phyloP scores from a whole-genome alignment of 2,113 vertebrate species.

The Pipa parva region DNA sequence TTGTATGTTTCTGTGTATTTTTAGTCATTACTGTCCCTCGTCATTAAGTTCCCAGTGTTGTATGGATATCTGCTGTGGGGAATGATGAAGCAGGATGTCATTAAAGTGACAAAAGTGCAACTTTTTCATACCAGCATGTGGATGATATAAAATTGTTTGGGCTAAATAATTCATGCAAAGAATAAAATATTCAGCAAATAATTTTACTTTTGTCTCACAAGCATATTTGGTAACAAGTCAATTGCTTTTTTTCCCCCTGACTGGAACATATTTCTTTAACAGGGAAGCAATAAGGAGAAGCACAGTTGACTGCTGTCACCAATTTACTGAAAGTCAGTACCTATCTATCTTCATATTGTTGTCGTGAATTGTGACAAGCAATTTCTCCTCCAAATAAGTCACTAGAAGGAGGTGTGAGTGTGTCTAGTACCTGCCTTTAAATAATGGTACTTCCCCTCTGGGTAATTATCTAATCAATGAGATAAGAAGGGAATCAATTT shows the following conservation, averaged over 20 bases:
- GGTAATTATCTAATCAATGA: neutral
- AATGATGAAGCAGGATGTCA: too few species aligned
- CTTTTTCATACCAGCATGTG: too few species aligned
- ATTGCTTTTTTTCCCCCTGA: neutral
- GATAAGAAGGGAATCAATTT: slow-evolving; percentile 3
- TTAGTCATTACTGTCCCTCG: too few species aligned
- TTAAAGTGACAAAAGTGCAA: too few species aligned
- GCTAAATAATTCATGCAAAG: too few species aligned
- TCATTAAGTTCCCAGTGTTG: too few species aligned
- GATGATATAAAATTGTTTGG: too few species aligned
- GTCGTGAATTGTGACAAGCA: slow-evolving; percentile 2
- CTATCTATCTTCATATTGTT: slow-evolving; percentile 9
- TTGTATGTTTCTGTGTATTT: too few species aligned
- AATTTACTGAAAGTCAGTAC: neutral
- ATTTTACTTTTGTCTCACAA: neutral
- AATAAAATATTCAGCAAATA: neutral
- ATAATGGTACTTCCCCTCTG: slow-evolving; percentile 5
- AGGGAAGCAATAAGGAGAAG: neutral
- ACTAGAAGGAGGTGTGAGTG: slow-evolving; percentile 16
- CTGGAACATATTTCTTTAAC: neutral
- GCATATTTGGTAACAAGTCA: neutral
- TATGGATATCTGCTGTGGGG: too few species aligned
- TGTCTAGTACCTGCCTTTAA: neutral
- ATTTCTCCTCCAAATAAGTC: slow-evolving; percentile 19
- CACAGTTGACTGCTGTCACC: neutral